Percentiles rank a stretch among this genome's conserved stretches.
These are phyloP conservation scores for Nudaria mundana DNA, from an alignment of 2,888 invertebrate species.

Conservation along the genomic window DNA sequence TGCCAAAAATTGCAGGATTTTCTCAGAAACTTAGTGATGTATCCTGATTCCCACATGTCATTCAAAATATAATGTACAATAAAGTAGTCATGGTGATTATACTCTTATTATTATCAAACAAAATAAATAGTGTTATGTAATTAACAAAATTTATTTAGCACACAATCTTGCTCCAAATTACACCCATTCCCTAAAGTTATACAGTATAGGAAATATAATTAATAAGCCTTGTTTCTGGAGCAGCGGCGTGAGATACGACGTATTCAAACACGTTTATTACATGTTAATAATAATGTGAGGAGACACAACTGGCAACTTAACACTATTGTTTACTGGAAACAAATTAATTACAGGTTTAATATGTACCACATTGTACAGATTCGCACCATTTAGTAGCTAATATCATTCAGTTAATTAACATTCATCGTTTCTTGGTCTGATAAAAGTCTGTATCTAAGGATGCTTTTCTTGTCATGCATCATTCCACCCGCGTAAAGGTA, in stretches of 20 bases:
- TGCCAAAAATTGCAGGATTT: no score
- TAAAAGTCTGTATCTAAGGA: not conserved
- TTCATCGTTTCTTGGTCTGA: no score
- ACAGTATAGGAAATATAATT: conserved; percentile 19
- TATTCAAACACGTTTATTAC: conserved; percentile 28
- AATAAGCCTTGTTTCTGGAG: conserved; percentile 5
- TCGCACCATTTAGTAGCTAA: no score
- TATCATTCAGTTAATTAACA: not conserved
- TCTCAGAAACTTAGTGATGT: no score
- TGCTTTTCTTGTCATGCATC: not conserved
- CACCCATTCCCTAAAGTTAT: conserved; percentile 1
- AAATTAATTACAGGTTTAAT: conserved; percentile 26
- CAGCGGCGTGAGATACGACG: conserved; percentile 31
- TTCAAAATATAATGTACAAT: no score
- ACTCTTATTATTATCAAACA: no score
- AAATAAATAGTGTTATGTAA: not conserved
- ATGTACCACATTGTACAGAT: conserved; percentile 6
- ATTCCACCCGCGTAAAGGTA: not conserved
- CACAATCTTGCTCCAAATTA: no score
- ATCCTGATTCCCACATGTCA: no score
- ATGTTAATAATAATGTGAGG: conserved; percentile 31
- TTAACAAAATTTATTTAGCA: not conserved
- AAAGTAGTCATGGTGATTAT: no score
- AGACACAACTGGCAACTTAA: conserved; percentile 37
- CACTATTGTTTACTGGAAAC: conserved; percentile 30